Evolutionary conservation across 2,797 vertebrate genomes (phyloP), one percentile per base, ranked within the genome.

Genomic region (Brachymystax lenok): DNA sequence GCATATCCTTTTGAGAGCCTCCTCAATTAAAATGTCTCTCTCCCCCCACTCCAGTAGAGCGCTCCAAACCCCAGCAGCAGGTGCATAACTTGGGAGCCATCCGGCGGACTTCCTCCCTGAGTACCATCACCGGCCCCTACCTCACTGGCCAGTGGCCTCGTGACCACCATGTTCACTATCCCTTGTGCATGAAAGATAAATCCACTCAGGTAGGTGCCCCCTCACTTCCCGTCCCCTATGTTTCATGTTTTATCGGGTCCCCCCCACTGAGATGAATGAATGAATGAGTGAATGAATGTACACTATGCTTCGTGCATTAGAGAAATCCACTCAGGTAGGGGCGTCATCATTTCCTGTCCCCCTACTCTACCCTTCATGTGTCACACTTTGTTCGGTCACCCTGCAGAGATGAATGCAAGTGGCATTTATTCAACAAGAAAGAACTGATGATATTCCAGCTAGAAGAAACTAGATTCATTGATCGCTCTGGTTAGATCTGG

Each of bases 81-180:
- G 92, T 94, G 86, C 88, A 92, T 89, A 91, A 91, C 80, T 93
- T 92, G 59, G 94, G 89, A 87, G 91, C 95, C 79, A 95, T 97
- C 92, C 91, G 95, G 80, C 87, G 95, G 88, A 96, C 96, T 74
- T 97, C 94, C 77, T 98, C 96, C 77, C 91, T 97, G 90, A 96
- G 96, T 85, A 93, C 95, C 64, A 95, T 97, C 92, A 96, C 96
- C 82, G 96, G 95, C 91, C 94, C 96, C 88, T 97, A 97, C 93
- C 96, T 98, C 91, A 96, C 95, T 67, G 96, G 97, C 88, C 97
- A 96, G 93, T 97, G 97, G 96, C 96, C 96, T 76, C 93, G 95
- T 75, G 96, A 97, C 88, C 95, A 94, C 82, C 94, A 96, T 79
- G 88, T 93, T 85, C 93, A 94, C 87, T 94, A 95, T 92, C 92